phyloP scores from a whole-genome alignment of 1,140 invertebrate genomes.

The Druon quercuslanigerum region DNA sequence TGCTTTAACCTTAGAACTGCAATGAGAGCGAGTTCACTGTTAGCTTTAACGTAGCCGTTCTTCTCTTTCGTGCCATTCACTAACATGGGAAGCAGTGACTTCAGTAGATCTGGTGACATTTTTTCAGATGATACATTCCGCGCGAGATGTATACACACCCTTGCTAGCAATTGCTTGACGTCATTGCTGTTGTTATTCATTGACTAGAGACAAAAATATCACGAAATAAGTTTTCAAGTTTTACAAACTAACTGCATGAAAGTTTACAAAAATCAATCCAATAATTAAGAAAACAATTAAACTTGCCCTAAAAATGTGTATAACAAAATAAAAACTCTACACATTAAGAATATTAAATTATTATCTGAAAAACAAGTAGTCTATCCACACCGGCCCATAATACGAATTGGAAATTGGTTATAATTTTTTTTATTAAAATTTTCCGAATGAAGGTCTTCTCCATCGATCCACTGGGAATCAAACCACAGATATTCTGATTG shows the following conservation, averaged over 20 bases:
- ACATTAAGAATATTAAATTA: no score
- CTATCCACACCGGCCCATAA: no score
- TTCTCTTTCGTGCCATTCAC: slow-evolving; percentile 99
- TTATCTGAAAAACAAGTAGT: no score
- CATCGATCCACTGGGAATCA: no score
- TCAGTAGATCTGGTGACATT: slow-evolving; percentile 85
- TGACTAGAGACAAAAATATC: slow-evolving; percentile 77
- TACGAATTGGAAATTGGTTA: no score
- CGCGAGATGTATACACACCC: slow-evolving; percentile 85
- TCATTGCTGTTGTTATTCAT: slow-evolving; percentile 97
- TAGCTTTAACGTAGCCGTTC: slow-evolving; percentile 94
- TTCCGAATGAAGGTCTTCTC: no score
- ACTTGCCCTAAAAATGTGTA: no score
- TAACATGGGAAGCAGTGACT: slow-evolving; percentile 88
- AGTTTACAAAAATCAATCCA: not conserved
- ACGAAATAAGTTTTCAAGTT: not conserved
- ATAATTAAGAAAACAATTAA: not conserved
- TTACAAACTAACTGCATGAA: not conserved
- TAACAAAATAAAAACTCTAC: no score
- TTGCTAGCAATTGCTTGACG: slow-evolving; percentile 93
- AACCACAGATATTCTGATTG: no score
- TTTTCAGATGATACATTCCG: slow-evolving; percentile 78
- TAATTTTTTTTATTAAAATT: no score
- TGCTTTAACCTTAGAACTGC: slow-evolving; percentile 87
- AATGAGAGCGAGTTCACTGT: slow-evolving; percentile 93